Base-by-base conservation (phyloP, 2,797 vertebrate species). In the Lepidocolaptes lacrymiger region DNA sequence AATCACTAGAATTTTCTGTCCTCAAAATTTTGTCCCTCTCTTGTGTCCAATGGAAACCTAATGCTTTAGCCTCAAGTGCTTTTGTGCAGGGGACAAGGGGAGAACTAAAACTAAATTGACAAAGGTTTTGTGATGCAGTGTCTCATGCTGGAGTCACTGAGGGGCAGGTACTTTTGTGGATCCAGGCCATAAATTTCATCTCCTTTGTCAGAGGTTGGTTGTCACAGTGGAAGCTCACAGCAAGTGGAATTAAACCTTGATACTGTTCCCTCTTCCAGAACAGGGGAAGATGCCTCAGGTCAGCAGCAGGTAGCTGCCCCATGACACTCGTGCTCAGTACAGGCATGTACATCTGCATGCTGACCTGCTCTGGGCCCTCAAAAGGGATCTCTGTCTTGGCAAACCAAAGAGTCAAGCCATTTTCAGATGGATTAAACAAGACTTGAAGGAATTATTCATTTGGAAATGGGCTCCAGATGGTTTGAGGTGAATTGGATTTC, bases 401-500 rank as follows among this genome's bases (percentile, higher is more conserved):
- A 85, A 28, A 51, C 52, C 24, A 9, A 66, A 62, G 56, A 58
- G 12, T 34, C 49, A 54, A 67, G 36, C 58, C 0, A 0, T 73
- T 93, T 67, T 44, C 44, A 37, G 23, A 23, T 75, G 67, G 62
- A 34, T 81, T 84, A 89, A 88, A 30, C 24, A 43, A 46, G 69
- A 52, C 36, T 69, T 37, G 49, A 71, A 78, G 71, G 71, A 89
- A 54, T 87, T 59, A 37, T 0, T 89, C 2, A 7, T 69, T 85
- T 71, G 63, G 49, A 78, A 59, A 24, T 62, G 56, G 32, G 26
- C 54, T 89, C 15, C 69, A 91, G 61, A 52, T 87, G 64, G 51
- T 73, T 87, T 67, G 69, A 87, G 66, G 32, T 87, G 91, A 80
- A 81, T 52, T 91, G 78, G 74, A 84, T 93, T 93, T 93, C 64